phyloP scores from a whole-genome alignment of 2,797 vertebrate genomes.

The Lepus oiostolus region DNA sequence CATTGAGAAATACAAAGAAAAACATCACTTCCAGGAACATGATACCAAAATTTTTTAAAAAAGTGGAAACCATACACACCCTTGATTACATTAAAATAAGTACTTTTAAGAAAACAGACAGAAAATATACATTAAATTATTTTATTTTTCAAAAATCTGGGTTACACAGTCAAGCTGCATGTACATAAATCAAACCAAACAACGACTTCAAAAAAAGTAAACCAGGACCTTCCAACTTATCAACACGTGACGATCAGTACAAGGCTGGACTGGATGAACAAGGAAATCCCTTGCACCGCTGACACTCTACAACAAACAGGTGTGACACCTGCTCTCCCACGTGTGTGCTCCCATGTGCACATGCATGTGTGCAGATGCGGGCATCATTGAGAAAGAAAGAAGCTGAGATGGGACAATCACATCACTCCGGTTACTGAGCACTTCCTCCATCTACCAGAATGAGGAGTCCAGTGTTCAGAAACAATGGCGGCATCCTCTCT shows the following conservation, averaged over 20 bases:
- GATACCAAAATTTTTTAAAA: not conserved
- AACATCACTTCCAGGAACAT: conserved; percentile 26
- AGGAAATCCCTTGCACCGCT: not conserved
- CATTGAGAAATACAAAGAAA: not conserved
- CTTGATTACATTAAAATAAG: conserved; percentile 13
- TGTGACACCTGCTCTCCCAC: not conserved
- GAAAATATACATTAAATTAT: conserved; percentile 62
- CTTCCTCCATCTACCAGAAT: not conserved
- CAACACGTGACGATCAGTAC: conserved; percentile 6
- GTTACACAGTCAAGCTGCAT: conserved; percentile 69
- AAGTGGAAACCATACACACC: conserved; percentile 22
- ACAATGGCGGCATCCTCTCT: not conserved
- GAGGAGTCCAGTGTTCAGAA: conserved; percentile 61
- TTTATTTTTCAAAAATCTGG: conserved; percentile 77
- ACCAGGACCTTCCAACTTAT: conserved; percentile 54
- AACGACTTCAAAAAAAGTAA: conserved; percentile 1
- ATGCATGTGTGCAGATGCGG: not conserved
- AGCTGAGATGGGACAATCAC: not conserved
- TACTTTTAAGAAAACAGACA: conserved; percentile 73
- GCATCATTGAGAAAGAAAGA: not conserved
- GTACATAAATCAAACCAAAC: conserved; percentile 70
- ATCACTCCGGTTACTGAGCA: not conserved
- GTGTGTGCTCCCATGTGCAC: not conserved
- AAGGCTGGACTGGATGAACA: conserved; percentile 13
- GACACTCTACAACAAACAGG: not conserved